These are phyloP conservation scores for Brachionus paranguensis DNA, from an alignment of 1,140 invertebrate species.

Conservation along the genomic window DNA sequence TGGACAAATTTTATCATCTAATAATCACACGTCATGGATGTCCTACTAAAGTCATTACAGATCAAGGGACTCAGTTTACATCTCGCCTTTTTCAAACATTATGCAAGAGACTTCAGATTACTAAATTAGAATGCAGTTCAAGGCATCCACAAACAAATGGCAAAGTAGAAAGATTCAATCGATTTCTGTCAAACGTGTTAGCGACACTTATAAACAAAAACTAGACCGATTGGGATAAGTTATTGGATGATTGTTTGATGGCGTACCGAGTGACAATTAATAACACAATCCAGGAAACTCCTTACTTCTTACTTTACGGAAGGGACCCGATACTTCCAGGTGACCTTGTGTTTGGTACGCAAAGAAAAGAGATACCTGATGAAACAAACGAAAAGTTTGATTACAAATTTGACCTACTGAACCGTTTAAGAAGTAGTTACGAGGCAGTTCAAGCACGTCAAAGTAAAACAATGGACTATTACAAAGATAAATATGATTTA, in stretches of 20 bases:
- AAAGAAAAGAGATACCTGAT: background rate
- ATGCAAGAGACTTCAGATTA: no score
- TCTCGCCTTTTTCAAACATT: background rate
- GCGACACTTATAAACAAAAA: no score
- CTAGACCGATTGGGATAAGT: no score
- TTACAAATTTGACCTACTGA: background rate
- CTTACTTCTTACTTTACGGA: background rate
- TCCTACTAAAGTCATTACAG: background rate
- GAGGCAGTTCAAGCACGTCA: no score
- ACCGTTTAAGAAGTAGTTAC: background rate
- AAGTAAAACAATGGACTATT: background rate
- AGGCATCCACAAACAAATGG: conserved; percentile 44
- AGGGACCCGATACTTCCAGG: background rate
- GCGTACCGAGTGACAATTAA: background rate
- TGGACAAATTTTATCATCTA: conserved; percentile 46
- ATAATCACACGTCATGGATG: conserved; percentile 45
- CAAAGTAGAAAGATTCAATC: conserved; percentile 40
- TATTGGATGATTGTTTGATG: no score
- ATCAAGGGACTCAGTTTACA: background rate
- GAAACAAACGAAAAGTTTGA: background rate
- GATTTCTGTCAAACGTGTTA: no score
- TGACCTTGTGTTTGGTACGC: background rate
- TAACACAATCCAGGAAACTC: background rate
- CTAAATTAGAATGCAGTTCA: conserved; percentile 41
- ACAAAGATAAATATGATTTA: background rate